Evolutionary conservation across 2,113 vertebrate genomes (phyloP), one percentile per base, ranked within the genome.

Genomic region (Phaetusa simplex): DNA sequence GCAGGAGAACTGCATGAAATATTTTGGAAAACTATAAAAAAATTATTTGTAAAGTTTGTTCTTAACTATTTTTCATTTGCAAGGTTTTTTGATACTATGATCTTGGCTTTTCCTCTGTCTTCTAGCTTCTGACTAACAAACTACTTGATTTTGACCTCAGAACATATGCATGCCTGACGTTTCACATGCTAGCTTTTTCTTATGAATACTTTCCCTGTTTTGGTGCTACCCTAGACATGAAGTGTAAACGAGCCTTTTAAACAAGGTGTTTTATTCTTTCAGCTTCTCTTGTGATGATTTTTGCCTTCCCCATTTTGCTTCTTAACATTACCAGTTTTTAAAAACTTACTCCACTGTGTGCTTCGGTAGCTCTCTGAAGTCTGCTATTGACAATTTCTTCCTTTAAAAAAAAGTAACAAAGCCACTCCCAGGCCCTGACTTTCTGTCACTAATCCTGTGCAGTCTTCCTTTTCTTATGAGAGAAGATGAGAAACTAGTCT

Each of bases 231-330:
- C 3, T 32, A 70, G 23, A 34, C 2, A 0, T 55, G 38, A 79
- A 64, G 23, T 69, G 4, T 52, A 80, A 83, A 47, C 13, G 6
- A 77, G 12, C 30, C 52, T 42, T 82, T 61, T 32, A 47, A 36
- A 66, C 27, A 70, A 50, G 15, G 4, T 67, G 15, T 18, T 69
- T 16, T 47, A 2, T 56, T 52, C 74, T 71, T 78, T 82, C 12
- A 49, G 0, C 36, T 22, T 11, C n/a, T 45, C 50, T 43, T 72
- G 18, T 0, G 0, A 19, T 77, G 24, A 30, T n/a, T 89, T 91
- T 83, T 83, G 23, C 19, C 36, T 89, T 88, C 38, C 42, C 36
- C 2, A 8, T 93, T 91, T 82, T 73, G 8, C 50, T 79, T 84
- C 55, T 45, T 90, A 29, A 32, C 2, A 2, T 82, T 43, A 43